Evolutionary conservation across 2,797 vertebrate genomes (phyloP).

Genomic region (Hydrolagus colliei): DNA sequence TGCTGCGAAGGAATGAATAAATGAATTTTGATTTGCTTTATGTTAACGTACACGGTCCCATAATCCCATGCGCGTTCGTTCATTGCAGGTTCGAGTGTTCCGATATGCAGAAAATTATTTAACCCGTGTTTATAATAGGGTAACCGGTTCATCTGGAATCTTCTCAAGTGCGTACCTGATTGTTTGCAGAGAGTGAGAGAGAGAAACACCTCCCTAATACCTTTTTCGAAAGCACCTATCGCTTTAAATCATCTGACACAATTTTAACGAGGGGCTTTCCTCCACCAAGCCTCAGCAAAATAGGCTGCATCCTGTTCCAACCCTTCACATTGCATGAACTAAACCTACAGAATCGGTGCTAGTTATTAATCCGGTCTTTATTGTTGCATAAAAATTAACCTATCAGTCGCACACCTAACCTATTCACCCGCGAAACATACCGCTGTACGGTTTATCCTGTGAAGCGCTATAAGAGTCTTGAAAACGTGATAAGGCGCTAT

Average conservation of each 20-base stretch:
- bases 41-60: constrained; percentile 60
- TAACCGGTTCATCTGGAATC: not conserved
- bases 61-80: constrained; percentile 60
- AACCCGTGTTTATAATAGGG: constrained; percentile 58
- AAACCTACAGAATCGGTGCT: not conserved
- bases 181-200: not conserved
- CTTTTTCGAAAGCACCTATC: not conserved
- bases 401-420: no score
- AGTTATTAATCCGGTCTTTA: not conserved
- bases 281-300: not conserved
- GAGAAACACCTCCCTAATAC: not conserved
- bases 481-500: no score
- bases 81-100: constrained; percentile 62
- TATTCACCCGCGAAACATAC: no score
- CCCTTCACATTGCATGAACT: not conserved
- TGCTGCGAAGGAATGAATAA: constrained; percentile 56
- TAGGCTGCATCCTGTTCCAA: constrained; percentile 22
- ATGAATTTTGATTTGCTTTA: constrained; percentile 49
- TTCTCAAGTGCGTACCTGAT: not conserved
- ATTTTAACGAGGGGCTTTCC: constrained; percentile 11
- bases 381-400: no score
- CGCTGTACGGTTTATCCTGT: no score
- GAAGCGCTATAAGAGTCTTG: no score
- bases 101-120: constrained; percentile 61
- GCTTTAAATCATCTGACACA: not conserved